These are phyloP conservation scores for Brachionus koreanus DNA, from an alignment of 1,140 invertebrate genomes.

Conservation along the genomic window DNA sequence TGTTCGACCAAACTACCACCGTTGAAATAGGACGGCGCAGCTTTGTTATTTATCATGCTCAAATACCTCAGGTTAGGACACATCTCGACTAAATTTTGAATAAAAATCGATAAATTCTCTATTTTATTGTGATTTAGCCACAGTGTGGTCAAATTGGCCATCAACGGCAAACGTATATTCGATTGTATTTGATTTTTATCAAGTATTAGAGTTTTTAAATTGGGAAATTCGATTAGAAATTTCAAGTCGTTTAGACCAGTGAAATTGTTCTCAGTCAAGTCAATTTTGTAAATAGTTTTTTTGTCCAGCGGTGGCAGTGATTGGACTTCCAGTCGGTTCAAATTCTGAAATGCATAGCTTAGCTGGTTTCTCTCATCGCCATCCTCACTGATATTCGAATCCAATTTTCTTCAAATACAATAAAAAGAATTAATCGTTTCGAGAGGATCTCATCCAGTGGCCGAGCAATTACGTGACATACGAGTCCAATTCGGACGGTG, in stretches of 20 bases:
- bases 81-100: constrained; percentile 65
- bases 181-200: constrained; percentile 70
- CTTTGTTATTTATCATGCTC: constrained; percentile 73
- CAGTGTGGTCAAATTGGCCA: constrained; percentile 67
- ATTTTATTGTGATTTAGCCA: constrained; percentile 76
- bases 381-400: not conserved
- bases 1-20: constrained; percentile 71
- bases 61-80: constrained; percentile 68
- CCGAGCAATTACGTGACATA: constrained; percentile 1
- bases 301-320: not conserved
- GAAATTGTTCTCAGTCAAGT: constrained; percentile 40
- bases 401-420: not conserved
- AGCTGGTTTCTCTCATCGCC: not conserved
- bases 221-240: constrained; percentile 52
- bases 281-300: not conserved
- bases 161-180: constrained; percentile 65
- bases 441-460: not conserved
- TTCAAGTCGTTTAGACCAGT: constrained; percentile 5
- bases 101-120: constrained; percentile 67
- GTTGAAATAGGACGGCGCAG: constrained; percentile 70
- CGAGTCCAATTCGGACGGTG: not conserved
- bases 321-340: not conserved
- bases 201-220: constrained; percentile 68
- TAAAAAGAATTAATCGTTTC: not conserved
- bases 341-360: constrained; percentile 17